A percentile compares a stretch with the other conserved stretches of the same genome.
Evolutionary conservation across 2,797 vertebrate species (phyloP).

Genomic region (Micromesistius poutassou): DNA sequence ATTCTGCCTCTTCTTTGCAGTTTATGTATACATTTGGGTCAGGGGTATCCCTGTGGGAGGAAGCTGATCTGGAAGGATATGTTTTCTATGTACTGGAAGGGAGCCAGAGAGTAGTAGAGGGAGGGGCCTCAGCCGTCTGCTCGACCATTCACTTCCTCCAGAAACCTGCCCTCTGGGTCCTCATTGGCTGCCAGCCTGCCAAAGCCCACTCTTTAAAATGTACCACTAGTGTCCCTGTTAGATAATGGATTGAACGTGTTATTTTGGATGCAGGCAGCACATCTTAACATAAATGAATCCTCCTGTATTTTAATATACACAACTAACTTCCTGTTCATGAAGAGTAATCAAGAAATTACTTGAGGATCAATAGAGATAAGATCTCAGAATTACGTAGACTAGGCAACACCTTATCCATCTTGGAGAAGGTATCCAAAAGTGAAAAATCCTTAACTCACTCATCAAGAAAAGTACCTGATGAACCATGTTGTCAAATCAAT

Average conservation of each 20-base stretch:
- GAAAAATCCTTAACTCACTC: background rate
- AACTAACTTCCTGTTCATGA: background rate
- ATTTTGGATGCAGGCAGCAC: background rate
- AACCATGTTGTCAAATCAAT: background rate
- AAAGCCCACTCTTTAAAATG: background rate
- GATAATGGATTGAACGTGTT: too few relatives aligned
- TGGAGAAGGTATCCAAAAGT: background rate
- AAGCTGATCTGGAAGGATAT: constrained; percentile 49
- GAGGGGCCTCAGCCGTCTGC: constrained; percentile 28
- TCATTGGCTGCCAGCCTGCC: constrained; percentile 19
- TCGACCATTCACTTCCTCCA: constrained; percentile 40
- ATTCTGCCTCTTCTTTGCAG: background rate
- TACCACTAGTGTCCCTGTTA: background rate
- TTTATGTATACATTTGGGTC: constrained; percentile 18
- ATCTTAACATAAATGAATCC: background rate
- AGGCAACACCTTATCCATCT: background rate
- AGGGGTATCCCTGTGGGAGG: constrained; percentile 34
- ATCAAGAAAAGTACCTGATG: background rate
- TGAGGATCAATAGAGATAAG: background rate
- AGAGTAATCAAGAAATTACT: background rate
- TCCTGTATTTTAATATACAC: background rate
- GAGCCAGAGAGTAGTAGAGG: constrained; percentile 36
- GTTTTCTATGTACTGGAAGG: constrained; percentile 55
- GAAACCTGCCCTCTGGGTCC: constrained; percentile 23
- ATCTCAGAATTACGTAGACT: background rate